Conservation (phyloP, 2,113 vertebrate genomes). For the Hippocampus mohnikei region DNA sequence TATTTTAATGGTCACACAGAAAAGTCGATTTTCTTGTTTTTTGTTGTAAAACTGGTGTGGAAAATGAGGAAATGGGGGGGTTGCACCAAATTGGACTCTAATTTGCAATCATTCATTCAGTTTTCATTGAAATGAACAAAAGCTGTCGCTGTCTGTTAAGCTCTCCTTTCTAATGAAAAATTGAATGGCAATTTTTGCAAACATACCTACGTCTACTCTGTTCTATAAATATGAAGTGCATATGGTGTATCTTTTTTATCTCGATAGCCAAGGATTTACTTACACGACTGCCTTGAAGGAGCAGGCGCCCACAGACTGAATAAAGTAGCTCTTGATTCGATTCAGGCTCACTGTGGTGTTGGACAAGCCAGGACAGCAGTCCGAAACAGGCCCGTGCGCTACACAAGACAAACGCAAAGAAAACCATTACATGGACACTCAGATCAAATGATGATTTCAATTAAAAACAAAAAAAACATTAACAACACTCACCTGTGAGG, state of each 20-base stretch:
- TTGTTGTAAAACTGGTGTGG: neutral
- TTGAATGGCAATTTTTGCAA: too few species aligned
- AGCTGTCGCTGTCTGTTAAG: too few species aligned
- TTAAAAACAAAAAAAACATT: neutral
- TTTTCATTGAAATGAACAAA: too few species aligned
- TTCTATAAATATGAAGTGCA: too few species aligned
- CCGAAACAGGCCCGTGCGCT: slow-evolving; percentile 16
- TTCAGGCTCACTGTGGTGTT: rapidly evolving
- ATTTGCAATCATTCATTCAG: too few species aligned
- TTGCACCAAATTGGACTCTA: too few species aligned
- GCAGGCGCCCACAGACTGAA: slow-evolving; percentile 39
- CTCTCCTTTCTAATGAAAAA: too few species aligned
- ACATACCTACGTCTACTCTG: too few species aligned
- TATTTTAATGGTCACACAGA: slow-evolving; percentile 6
- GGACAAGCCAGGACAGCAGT: slow-evolving; percentile 9
- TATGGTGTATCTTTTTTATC: too few species aligned
- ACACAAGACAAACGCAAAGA: slow-evolving; percentile 11
- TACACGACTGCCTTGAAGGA: slow-evolving; percentile 40
- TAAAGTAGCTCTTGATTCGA: slow-evolving; percentile 32
- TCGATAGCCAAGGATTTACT: slow-evolving; percentile 27
- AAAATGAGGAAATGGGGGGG: too few species aligned
- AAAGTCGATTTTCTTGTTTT: too few species aligned
- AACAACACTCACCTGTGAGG: slow-evolving; percentile 48
- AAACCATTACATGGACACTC: neutral
- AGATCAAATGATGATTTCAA: neutral